Conservation (phyloP, 2,797 vertebrate species). For the Poeciliopsis presidionis region DNA sequence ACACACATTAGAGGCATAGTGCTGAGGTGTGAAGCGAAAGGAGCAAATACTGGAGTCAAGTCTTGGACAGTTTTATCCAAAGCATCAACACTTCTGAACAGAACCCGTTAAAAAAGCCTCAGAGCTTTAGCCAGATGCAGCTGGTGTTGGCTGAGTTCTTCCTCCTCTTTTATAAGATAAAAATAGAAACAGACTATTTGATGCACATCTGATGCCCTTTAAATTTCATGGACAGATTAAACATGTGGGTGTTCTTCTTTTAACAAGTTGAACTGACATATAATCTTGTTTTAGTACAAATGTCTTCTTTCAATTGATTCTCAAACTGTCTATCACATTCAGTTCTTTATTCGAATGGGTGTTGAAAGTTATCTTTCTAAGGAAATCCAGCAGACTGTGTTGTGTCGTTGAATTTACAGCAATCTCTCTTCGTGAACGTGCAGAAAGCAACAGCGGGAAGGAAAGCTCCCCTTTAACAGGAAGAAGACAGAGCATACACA, state of each 20-base stretch:
- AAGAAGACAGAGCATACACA: neutral
- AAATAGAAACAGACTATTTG: neutral
- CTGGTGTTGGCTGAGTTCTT: neutral
- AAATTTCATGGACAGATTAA: neutral
- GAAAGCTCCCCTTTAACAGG: neutral
- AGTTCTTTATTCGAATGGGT: neutral
- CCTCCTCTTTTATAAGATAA: neutral
- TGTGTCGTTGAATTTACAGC: neutral
- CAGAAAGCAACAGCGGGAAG: neutral
- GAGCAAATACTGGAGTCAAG: neutral
- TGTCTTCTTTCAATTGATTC: neutral
- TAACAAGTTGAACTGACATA: neutral
- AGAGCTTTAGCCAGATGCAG: neutral
- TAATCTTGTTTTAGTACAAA: neutral
- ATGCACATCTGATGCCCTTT: neutral
- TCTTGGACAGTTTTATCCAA: neutral
- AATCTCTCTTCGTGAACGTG: neutral
- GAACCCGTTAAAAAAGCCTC: neutral
- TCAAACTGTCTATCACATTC: neutral
- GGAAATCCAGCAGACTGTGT: neutral
- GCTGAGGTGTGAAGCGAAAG: neutral
- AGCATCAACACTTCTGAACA: neutral
- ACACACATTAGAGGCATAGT: neutral
- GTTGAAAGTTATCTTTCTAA: neutral
- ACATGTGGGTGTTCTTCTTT: neutral